Percentiles rank a stretch among this genome's conserved stretches.
Conservation (phyloP, 1,140 invertebrate genomes). For the Aethina tumida region DNA sequence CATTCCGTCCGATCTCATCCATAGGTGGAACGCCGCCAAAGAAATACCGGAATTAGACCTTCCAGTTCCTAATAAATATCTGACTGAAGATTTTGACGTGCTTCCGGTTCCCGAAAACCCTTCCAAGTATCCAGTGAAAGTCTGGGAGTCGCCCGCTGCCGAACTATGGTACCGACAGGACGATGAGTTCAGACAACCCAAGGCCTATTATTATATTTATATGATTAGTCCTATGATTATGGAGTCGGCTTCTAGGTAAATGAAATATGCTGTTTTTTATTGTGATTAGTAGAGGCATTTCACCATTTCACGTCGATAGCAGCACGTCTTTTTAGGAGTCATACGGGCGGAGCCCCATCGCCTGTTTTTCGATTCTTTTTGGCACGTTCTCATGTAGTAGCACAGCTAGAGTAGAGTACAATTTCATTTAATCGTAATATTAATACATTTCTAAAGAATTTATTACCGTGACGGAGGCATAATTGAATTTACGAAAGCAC, state of each 20-base stretch:
- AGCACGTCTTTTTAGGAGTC: too few species aligned
- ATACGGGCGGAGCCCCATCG: too few species aligned
- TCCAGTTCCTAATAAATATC: conserved; percentile 72
- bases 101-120: conserved; percentile 35
- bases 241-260: conserved; percentile 52
- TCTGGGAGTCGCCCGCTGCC: conserved; percentile 47
- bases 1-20: conserved; percentile 46
- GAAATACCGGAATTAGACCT: conserved; percentile 50
- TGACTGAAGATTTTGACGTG: conserved; percentile 72
- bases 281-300: conserved; percentile 6
- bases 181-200: conserved; percentile 75
- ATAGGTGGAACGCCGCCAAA: conserved; percentile 47
- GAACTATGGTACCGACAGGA: conserved; percentile 85
- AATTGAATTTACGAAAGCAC: too few species aligned
- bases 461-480: too few species aligned
- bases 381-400: too few species aligned
- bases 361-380: too few species aligned
- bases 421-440: too few species aligned
- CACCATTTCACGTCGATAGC: background rate
- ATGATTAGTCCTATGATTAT: conserved; percentile 57
- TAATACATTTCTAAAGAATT: too few species aligned
- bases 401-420: too few species aligned
- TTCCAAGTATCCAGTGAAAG: conserved; percentile 49
- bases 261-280: conserved; percentile 19
- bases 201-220: conserved; percentile 62